Conservation (phyloP, 2,797 vertebrate species). For the Enteromius trimaculatus region DNA sequence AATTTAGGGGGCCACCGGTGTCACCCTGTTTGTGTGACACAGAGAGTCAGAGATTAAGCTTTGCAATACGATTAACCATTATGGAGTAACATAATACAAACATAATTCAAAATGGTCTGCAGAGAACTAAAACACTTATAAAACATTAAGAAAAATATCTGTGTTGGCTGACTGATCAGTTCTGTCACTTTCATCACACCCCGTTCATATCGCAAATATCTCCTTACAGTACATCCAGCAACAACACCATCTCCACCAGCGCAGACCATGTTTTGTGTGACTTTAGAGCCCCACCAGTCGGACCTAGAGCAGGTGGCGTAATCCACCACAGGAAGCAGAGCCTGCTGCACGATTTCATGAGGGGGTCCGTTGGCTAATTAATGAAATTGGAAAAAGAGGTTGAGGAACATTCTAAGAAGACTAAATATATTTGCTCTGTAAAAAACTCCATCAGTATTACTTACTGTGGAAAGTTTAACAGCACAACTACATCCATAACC, state of each 20-base stretch:
- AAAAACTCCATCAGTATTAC: not conserved
- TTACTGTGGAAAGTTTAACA: conserved; percentile 44
- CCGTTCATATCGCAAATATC: not conserved
- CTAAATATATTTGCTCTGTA: too few species aligned
- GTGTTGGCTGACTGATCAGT: too few species aligned
- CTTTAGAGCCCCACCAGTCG: conserved; percentile 77
- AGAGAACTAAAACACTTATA: too few species aligned
- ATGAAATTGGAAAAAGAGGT: not conserved
- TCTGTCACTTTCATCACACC: too few species aligned
- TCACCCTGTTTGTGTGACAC: not conserved
- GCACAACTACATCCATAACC: not conserved
- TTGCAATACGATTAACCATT: not conserved
- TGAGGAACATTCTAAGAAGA: too few species aligned
- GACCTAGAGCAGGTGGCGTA: conserved; percentile 68
- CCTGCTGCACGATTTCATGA: conserved; percentile 79
- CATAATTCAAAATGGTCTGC: too few species aligned
- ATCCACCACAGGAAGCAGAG: conserved; percentile 78
- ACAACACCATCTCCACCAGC: conserved; percentile 67
- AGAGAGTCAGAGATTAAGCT: not conserved
- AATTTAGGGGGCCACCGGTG: not conserved
- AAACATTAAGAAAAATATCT: too few species aligned
- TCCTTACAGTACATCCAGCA: conserved; percentile 68
- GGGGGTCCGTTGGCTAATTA: conserved; percentile 76
- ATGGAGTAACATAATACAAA: too few species aligned
- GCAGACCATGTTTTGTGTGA: conserved; percentile 62